Conservation (phyloP, 2,888 invertebrate genomes). For the Galeopsomyia nigrocyanea region DNA sequence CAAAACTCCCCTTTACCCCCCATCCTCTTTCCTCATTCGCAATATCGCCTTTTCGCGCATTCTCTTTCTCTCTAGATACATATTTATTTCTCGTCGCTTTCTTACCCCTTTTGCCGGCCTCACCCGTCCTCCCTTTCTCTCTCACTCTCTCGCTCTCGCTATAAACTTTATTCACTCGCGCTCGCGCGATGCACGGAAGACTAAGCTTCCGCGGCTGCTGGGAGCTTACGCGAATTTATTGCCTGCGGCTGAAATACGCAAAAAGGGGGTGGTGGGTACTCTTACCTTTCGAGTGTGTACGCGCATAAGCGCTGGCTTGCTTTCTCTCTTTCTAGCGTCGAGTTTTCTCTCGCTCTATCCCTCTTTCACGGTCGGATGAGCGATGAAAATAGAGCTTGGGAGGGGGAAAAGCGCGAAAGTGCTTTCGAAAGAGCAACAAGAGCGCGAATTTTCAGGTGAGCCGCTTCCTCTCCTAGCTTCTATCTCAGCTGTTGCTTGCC, state of each 20-base stretch:
- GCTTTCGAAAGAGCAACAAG: slow-evolving; percentile 35
- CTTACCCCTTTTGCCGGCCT: not conserved
- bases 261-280: slow-evolving; percentile 37
- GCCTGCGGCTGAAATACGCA: slow-evolving; percentile 50
- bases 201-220: slow-evolving; percentile 47
- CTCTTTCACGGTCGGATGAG: slow-evolving; percentile 15
- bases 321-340: no score
- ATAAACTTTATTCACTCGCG: slow-evolving; percentile 42
- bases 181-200: slow-evolving; percentile 36
- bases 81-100: slow-evolving; percentile 2
- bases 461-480: not conserved
- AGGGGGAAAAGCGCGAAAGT: slow-evolving; percentile 6
- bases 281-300: not conserved
- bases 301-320: not conserved
- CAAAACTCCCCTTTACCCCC: slow-evolving; percentile 13
- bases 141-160: slow-evolving; percentile 1
- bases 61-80: not conserved
- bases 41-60: slow-evolving; percentile 21
- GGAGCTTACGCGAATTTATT: slow-evolving; percentile 53
- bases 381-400: slow-evolving; percentile 32
- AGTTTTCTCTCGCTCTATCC: not conserved
- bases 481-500: not conserved
- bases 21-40: not conserved
- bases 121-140: slow-evolving; percentile 3
- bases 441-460: slow-evolving; percentile 34